Evolutionary conservation across 2,888 invertebrate species (phyloP).

Genomic region (Tetanocera ferruginea): DNA sequence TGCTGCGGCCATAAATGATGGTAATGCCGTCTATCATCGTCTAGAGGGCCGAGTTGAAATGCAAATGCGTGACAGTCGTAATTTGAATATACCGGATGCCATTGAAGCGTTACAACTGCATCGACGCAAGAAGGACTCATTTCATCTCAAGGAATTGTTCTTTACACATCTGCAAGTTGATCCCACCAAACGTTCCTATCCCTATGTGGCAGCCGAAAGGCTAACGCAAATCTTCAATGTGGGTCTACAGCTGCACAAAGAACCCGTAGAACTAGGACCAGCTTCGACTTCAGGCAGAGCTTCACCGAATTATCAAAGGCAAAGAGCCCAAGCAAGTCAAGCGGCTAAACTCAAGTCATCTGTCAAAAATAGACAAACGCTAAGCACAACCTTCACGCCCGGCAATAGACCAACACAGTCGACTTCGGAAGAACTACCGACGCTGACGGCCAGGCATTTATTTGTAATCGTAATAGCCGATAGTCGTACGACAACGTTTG

Average conservation of each 20-base stretch:
- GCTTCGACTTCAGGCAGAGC: too few species aligned
- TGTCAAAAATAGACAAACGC: neutral
- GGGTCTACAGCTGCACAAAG: slow-evolving; percentile 58
- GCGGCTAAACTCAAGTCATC: neutral
- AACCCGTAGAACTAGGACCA: slow-evolving; percentile 39
- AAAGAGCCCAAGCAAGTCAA: neutral
- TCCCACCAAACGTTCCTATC: slow-evolving; percentile 55
- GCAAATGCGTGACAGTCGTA: slow-evolving; percentile 66
- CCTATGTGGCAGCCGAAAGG: slow-evolving; percentile 56
- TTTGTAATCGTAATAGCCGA: slow-evolving; percentile 64
- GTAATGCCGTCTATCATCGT: slow-evolving; percentile 73
- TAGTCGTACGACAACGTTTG: slow-evolving; percentile 61
- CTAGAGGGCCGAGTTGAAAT: slow-evolving; percentile 57
- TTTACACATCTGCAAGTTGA: slow-evolving; percentile 63
- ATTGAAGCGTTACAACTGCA: slow-evolving; percentile 66
- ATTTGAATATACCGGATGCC: slow-evolving; percentile 73
- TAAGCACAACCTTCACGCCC: neutral
- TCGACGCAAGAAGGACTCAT: slow-evolving; percentile 35
- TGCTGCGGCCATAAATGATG: slow-evolving; percentile 73
- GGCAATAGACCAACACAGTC: neutral
- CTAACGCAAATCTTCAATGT: slow-evolving; percentile 58
- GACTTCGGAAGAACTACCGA: neutral
- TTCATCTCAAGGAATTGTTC: slow-evolving; percentile 63
- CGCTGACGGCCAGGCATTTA: slow-evolving; percentile 45
- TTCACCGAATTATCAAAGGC: neutral